Evolutionary conservation across 2,797 vertebrate genomes (phyloP).

Genomic region (Oryzias dopingdopingensis): DNA sequence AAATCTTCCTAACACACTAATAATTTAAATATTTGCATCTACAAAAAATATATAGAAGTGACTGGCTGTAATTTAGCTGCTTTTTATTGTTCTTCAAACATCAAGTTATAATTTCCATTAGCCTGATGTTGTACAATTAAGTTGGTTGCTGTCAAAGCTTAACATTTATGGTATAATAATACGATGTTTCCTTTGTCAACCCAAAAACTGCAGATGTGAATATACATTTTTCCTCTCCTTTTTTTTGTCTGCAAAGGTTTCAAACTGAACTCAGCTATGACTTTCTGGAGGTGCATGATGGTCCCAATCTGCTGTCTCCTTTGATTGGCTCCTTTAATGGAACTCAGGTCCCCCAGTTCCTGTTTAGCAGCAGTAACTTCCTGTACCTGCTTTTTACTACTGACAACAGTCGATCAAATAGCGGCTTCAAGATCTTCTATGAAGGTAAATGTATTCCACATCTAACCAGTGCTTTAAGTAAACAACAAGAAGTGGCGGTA

Average conservation of each 20-base stretch:
- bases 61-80: no score
- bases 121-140: no score
- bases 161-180: constrained; percentile 15
- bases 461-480: no score
- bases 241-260: constrained; percentile 78
- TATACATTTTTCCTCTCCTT: constrained; percentile 11
- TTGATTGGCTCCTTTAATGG: constrained; percentile 94
- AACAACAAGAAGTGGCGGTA: no score
- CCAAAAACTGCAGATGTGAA: constrained; percentile 9
- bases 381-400: constrained; percentile 97
- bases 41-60: no score
- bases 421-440: constrained; percentile 98
- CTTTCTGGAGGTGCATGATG: constrained; percentile 95
- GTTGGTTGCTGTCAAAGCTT: constrained; percentile 10
- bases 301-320: constrained; percentile 93
- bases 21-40: no score
- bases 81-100: no score
- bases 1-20: no score
- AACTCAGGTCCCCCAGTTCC: constrained; percentile 95
- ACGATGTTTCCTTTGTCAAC: constrained; percentile 16
- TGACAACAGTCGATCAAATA: constrained; percentile 97
- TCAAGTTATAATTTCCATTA: no score
- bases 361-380: constrained; percentile 93
- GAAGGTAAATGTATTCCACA: constrained; percentile 83
- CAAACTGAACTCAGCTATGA: constrained; percentile 98